These are phyloP conservation scores for Drosophila basisetae DNA, from an alignment of 2,888 invertebrate species.

Conservation along the genomic window DNA sequence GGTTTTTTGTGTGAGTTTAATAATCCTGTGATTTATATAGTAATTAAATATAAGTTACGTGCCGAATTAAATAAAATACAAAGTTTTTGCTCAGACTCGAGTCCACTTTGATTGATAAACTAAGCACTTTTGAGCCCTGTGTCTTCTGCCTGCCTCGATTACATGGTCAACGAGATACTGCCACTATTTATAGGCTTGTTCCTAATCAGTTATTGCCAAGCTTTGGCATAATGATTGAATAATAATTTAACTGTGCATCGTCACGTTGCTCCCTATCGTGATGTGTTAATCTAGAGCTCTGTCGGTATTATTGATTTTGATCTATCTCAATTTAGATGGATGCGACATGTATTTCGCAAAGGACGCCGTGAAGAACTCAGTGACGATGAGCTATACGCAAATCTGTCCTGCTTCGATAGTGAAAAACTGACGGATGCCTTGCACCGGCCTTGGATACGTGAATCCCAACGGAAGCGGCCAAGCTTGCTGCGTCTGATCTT, in stretches of 20 bases:
- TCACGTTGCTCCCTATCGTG: not conserved
- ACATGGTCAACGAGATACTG: conserved; percentile 5
- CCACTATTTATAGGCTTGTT: not conserved
- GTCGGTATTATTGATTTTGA: not conserved
- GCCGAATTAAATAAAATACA: not conserved
- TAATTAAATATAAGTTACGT: not conserved
- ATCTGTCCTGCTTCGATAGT: conserved; percentile 85
- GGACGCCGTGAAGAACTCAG: conserved; percentile 60
- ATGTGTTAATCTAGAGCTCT: not conserved
- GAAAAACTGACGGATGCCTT: conserved; percentile 82
- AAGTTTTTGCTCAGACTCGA: not conserved
- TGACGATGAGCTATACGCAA: conserved; percentile 78
- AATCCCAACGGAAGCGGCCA: conserved; percentile 71
- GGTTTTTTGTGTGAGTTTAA: conserved; percentile 88
- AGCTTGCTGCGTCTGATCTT: conserved; percentile 85
- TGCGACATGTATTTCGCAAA: conserved; percentile 75
- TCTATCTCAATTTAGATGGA: conserved; percentile 61
- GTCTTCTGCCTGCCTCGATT: conserved; percentile 23
- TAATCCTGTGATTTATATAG: not conserved
- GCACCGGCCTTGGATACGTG: conserved; percentile 85
- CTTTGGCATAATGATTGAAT: not conserved
- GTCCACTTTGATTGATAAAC: conserved; percentile 12
- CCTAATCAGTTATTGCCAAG: not conserved
- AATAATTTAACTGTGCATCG: not conserved
- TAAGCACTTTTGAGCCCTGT: conserved; percentile 23